phyloP scores from a whole-genome alignment of 92 coral and sea anemone genomes.

The Pocillopora meandrina region DNA sequence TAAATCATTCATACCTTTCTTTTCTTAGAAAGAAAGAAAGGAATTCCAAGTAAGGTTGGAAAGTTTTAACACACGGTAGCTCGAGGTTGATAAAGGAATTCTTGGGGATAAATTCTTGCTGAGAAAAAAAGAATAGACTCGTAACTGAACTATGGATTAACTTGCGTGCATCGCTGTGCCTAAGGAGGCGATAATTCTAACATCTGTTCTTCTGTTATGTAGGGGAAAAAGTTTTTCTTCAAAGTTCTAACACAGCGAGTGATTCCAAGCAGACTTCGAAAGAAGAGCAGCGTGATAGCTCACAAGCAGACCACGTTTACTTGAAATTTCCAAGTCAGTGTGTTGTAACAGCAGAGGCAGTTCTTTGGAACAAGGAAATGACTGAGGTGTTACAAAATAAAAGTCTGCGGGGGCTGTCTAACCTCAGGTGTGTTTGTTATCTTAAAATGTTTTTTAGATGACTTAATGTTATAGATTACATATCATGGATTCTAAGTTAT shows the following conservation, averaged over 20 bases:
- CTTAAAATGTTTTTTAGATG: too few relatives aligned
- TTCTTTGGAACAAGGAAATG: slow-evolving; percentile 70
- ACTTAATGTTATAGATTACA: too few relatives aligned
- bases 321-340: slow-evolving; percentile 87
- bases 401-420: slow-evolving; percentile 39
- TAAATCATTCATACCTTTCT: too few relatives aligned
- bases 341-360: slow-evolving; percentile 76
- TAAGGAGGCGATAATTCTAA: neutral
- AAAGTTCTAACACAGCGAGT: neutral
- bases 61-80: too few relatives aligned
- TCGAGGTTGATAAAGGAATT: too few relatives aligned
- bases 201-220: neutral
- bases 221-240: slow-evolving; percentile 1
- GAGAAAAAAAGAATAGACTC: too few relatives aligned
- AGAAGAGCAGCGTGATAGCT: neutral
- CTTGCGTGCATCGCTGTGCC: too few relatives aligned
- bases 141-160: too few relatives aligned
- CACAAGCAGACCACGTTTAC: slow-evolving; percentile 38
- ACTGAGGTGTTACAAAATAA: slow-evolving; percentile 66
- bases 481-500: too few relatives aligned
- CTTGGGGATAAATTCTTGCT: too few relatives aligned
- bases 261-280: neutral
- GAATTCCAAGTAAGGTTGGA: too few relatives aligned
- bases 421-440: slow-evolving; percentile 55
- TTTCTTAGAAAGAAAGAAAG: too few relatives aligned